phyloP scores from a whole-genome alignment of 2,888 invertebrate genomes.

The Hirtodrosophila histrioides region DNA sequence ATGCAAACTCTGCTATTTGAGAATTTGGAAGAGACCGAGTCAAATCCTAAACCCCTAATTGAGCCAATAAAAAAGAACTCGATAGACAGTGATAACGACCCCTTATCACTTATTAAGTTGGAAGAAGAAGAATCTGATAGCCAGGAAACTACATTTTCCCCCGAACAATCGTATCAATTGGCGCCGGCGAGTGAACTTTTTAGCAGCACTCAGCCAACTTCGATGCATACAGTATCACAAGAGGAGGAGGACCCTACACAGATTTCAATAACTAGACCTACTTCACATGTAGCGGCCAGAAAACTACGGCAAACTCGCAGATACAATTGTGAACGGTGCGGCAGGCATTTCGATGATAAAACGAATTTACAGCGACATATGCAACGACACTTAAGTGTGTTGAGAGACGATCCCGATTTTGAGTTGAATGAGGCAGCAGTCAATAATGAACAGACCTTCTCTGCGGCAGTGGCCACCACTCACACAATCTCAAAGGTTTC shows the following conservation, averaged over 20 bases:
- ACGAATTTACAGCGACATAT: background rate
- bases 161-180: background rate
- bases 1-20: slow-evolving; percentile 5
- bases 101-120: background rate
- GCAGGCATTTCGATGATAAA: background rate
- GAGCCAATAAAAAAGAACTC: background rate
- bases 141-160: background rate
- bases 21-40: too few relatives aligned
- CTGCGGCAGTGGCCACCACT: too few relatives aligned
- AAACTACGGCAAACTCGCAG: background rate
- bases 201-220: too few relatives aligned
- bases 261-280: too few relatives aligned
- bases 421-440: background rate
- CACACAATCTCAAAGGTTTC: background rate
- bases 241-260: too few relatives aligned
- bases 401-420: too few relatives aligned
- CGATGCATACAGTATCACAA: too few relatives aligned
- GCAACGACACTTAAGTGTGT: background rate
- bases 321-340: background rate
- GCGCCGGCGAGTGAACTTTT: too few relatives aligned
- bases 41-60: background rate
- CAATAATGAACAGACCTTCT: background rate
- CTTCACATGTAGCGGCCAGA: too few relatives aligned
- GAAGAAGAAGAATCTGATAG: background rate
- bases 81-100: background rate